A percentile compares a stretch with the other conserved stretches of the same genome.
These are phyloP conservation scores for Gymnoscelis rufifasciata DNA, from an alignment of 2,888 invertebrate genomes.

Conservation along the genomic window DNA sequence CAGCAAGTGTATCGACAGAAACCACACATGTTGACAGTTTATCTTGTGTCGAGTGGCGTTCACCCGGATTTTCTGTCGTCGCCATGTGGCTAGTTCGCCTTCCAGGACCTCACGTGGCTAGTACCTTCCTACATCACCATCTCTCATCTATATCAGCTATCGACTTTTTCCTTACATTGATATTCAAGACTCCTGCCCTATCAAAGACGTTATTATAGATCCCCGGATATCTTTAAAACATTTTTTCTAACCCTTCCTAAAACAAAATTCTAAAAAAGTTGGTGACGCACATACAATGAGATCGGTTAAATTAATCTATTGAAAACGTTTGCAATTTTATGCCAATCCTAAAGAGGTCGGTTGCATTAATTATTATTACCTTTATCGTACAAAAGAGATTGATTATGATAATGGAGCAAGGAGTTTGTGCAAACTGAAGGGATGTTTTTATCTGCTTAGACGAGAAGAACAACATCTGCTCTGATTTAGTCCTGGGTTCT, in stretches of 20 bases:
- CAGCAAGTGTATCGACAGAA: slow-evolving; percentile 41
- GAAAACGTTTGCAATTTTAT: slow-evolving; percentile 34
- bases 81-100: slow-evolving; percentile 50
- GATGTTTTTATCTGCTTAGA: slow-evolving; percentile 50
- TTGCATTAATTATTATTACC: slow-evolving; percentile 48
- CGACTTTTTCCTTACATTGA: slow-evolving; percentile 42
- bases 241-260: slow-evolving; percentile 2
- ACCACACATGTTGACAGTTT: slow-evolving; percentile 56
- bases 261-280: slow-evolving; percentile 11
- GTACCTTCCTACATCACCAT: slow-evolving; percentile 50
- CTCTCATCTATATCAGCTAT: slow-evolving; percentile 39
- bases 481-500: slow-evolving; percentile 53
- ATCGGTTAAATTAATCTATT: slow-evolving; percentile 40
- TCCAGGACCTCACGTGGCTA: slow-evolving; percentile 57
- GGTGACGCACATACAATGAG: slow-evolving; percentile 24
- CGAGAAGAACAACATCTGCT: slow-evolving; percentile 65
- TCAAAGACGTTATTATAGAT: slow-evolving; percentile 16
- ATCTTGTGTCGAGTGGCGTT: slow-evolving; percentile 48
- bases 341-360: slow-evolving; percentile 30
- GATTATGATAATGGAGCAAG: slow-evolving; percentile 52
- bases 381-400: slow-evolving; percentile 44
- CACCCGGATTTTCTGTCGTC: slow-evolving; percentile 39
- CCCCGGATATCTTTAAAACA: slow-evolving; percentile 13
- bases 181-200: slow-evolving; percentile 21
- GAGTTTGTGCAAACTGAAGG: slow-evolving; percentile 44